Percentiles rank a stretch among this genome's conserved stretches.
Conservation (phyloP, 1,140 invertebrate species). For the Contarinia nasturtii region DNA sequence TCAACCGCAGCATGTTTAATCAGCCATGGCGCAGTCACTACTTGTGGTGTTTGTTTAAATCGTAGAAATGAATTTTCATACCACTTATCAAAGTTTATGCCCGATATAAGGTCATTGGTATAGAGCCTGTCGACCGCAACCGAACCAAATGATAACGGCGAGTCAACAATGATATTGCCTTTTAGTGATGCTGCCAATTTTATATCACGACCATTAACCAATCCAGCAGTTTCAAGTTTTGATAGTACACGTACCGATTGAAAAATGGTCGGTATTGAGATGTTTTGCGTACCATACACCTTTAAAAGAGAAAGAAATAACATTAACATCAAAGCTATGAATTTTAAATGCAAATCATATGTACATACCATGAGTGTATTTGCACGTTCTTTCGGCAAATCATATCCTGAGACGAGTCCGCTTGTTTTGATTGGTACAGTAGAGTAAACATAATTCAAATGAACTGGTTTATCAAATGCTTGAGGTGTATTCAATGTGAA, state of each 20-base stretch:
- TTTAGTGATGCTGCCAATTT: not conserved
- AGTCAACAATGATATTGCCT: not conserved
- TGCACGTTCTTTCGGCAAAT: conserved; percentile 10
- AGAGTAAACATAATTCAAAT: not conserved
- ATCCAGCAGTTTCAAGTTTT: not conserved
- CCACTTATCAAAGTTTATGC: conserved; percentile 1
- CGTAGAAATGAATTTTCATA: not conserved
- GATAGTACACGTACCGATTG: not conserved
- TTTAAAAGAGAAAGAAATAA: no score
- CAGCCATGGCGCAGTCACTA: not conserved
- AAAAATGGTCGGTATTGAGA: not conserved
- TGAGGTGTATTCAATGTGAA: not conserved
- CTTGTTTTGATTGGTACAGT: conserved; percentile 10
- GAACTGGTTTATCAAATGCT: not conserved
- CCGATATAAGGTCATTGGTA: not conserved
- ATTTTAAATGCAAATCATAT: not conserved
- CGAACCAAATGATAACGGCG: not conserved
- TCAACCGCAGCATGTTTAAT: not conserved
- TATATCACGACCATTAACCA: not conserved
- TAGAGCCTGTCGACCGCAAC: not conserved
- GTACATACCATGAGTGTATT: conserved; percentile 14
- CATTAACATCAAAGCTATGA: not conserved
- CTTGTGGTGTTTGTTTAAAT: not conserved
- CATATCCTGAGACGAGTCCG: conserved; percentile 12
- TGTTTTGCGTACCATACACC: not conserved